Evolutionary conservation across 2,797 vertebrate genomes (phyloP).

Genomic region (Mormyrus proboscirostris): DNA sequence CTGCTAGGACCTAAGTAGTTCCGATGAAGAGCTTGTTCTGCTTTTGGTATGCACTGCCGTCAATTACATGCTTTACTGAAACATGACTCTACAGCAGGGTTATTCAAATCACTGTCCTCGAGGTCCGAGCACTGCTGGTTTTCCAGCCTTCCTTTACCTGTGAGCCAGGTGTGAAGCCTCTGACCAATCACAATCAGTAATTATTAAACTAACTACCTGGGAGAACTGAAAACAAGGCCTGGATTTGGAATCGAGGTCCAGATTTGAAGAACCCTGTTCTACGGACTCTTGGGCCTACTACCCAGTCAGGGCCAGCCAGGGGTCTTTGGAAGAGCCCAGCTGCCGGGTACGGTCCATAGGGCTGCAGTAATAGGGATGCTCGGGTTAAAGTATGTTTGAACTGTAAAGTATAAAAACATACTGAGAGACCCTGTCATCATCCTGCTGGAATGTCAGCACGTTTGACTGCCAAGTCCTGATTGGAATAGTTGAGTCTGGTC

Average conservation of each 20-base stretch:
- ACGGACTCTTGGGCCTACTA: neutral
- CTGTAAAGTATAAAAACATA: neutral
- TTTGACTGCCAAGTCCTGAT: neutral
- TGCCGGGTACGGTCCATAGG: neutral
- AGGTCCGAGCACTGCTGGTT: no score
- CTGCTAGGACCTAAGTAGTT: neutral
- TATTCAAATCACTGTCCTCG: no score
- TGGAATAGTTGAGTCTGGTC: neutral
- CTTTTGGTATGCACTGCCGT: neutral
- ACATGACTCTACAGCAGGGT: neutral
- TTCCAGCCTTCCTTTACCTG: no score
- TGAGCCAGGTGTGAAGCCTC: no score
- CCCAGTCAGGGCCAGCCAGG: neutral
- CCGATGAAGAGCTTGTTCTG: neutral
- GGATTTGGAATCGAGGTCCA: no score
- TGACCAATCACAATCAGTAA: no score
- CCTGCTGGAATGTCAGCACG: neutral
- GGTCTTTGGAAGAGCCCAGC: neutral
- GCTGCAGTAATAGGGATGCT: neutral
- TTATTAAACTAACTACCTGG: no score
- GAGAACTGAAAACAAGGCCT: no score
- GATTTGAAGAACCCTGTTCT: neutral
- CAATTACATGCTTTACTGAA: neutral
- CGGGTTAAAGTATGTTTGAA: neutral
- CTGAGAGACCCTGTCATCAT: neutral